Evolutionary conservation across 2,113 vertebrate genomes (phyloP).

Genomic region (Anarrhichthys ocellatus): DNA sequence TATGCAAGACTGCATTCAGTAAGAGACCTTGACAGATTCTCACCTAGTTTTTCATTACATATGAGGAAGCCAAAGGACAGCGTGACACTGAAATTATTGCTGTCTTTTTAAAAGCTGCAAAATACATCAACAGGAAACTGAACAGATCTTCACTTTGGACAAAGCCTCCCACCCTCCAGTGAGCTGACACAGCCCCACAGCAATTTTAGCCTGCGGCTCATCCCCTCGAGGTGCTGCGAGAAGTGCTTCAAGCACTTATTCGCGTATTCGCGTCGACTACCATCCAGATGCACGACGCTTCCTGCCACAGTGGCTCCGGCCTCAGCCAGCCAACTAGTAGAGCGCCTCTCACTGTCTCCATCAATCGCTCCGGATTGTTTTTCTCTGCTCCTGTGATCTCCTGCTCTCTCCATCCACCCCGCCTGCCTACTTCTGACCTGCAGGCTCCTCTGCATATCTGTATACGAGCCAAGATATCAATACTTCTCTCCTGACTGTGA

Average conservation of each 20-base stretch:
- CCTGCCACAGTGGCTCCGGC: conserved; percentile 27
- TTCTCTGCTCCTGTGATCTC: conserved; percentile 12
- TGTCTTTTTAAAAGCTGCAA: not conserved
- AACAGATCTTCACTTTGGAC: conserved; percentile 35
- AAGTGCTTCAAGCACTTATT: conserved; percentile 40
- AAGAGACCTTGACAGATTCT: conserved; percentile 34
- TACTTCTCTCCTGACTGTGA: not conserved
- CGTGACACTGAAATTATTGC: not conserved
- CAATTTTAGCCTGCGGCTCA: conserved; percentile 49
- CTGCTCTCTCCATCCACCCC: conserved; percentile 12
- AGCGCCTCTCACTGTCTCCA: conserved; percentile 12
- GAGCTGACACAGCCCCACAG: conserved; percentile 48
- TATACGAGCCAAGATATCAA: not conserved
- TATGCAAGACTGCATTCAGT: conserved; percentile 9
- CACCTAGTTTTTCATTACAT: not conserved
- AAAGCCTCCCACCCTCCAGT: conserved; percentile 21
- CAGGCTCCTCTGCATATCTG: not conserved
- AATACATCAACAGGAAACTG: conserved; percentile 22
- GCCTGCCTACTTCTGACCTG: not conserved
- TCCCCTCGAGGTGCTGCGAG: conserved; percentile 41
- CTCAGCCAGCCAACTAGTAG: conserved; percentile 5
- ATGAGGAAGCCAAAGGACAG: conserved; percentile 4
- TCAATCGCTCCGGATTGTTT: not conserved
- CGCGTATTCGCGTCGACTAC: conserved; percentile 41
- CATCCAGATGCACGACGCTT: conserved; percentile 32